Evolutionary conservation across 2,888 invertebrate species (phyloP), one percentile per base, ranked within the genome.

Genomic region (Drosophila helvetica): DNA sequence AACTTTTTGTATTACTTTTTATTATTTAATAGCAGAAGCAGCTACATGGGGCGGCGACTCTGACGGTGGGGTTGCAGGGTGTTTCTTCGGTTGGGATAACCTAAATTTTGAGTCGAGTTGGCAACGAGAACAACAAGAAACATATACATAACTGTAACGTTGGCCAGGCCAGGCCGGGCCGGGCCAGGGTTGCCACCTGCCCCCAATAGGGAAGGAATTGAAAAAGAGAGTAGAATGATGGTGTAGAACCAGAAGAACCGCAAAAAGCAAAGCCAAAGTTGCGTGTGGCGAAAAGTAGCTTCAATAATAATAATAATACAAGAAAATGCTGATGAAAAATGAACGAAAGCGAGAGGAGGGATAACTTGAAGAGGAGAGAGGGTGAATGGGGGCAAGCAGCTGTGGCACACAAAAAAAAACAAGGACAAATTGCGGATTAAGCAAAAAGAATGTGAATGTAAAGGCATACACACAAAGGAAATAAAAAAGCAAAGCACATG

Each of bases 361-460:
- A 57, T 48, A 64, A 50, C 15, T 42, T 42, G 25, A 43, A 43
- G 27, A n/a, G 19, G 52, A 30, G 42, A 46, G 46, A 38, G 52
- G 62, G 54, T 43, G 50, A 30, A 22, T 30, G 52, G 33, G 22
- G 45, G 57, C 52, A 69, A 66, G 71, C 75, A 82, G 79, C 82
- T 87, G 80, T 62, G 75, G 67, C 74, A 72, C 58, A 88, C 69
- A 64, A 73, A 15, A 48, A 74, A 68, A 86, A 84, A 75, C 87
- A 85, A 84, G 89, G 82, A 84, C 87, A 87, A 81, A 88, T 74
- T 87, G 79, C 79, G 73, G 82, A 84, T 77, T 88, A 77, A 79
- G 79, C 75, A 85, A 63, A 76, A 75, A 68, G 54, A 73, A 75
- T 79, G 88, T 75, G 69, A 81, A 80, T 79, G 86, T 80, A 74